Evolutionary conservation across 2,797 vertebrate genomes (phyloP).

Genomic region (Momotus momota): DNA sequence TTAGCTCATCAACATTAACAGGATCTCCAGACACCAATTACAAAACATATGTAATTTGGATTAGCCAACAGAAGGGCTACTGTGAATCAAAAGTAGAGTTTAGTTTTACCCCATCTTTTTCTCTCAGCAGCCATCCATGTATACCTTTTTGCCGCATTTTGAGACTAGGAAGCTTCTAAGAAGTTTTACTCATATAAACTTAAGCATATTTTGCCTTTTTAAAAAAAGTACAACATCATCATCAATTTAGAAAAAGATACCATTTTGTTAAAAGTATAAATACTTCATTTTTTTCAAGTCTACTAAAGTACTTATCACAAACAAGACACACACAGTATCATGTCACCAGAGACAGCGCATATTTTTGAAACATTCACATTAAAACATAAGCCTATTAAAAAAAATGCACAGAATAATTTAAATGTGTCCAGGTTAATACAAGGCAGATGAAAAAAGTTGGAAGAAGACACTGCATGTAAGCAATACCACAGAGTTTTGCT

Average conservation of each 20-base stretch:
- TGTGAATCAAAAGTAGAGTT: not conserved
- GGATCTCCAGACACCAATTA: conserved; percentile 12
- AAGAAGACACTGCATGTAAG: rapidly evolving
- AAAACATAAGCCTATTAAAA: not conserved
- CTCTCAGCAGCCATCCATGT: not conserved
- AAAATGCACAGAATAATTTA: not conserved
- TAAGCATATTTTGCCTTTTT: not conserved
- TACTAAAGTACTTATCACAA: not conserved
- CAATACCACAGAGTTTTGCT: not conserved
- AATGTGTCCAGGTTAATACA: not conserved
- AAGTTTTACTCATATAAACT: not conserved
- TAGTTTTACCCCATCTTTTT: not conserved
- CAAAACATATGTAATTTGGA: conserved; percentile 17
- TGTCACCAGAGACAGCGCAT: not conserved
- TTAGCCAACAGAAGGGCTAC: not conserved
- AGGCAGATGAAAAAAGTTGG: not conserved
- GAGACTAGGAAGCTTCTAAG: not conserved
- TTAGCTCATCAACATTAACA: conserved; percentile 32
- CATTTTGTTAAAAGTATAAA: not conserved
- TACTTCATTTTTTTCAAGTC: not conserved
- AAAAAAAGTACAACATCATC: not conserved
- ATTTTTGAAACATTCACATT: not conserved
- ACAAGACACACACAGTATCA: not conserved
- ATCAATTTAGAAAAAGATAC: not conserved
- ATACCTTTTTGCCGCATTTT: not conserved